Evolutionary conservation across 2,888 invertebrate species (phyloP).

Genomic region (Amiota mariae): DNA sequence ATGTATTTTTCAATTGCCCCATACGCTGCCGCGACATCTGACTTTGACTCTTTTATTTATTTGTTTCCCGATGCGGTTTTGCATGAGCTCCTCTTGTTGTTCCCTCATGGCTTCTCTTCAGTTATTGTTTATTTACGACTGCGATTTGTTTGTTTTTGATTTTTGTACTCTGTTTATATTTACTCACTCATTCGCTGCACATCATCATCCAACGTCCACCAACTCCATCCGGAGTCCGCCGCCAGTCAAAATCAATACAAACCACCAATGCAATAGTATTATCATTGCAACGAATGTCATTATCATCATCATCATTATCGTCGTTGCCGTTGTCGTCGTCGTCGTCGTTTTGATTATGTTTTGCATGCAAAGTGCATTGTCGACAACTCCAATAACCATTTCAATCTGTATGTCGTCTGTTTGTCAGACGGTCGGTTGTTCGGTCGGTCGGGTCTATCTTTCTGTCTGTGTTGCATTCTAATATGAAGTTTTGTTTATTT

Average conservation of each 20-base stretch:
- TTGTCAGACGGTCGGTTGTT: too few species aligned
- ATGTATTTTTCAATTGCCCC: too few species aligned
- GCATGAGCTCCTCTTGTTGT: neutral
- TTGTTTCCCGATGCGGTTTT: too few species aligned
- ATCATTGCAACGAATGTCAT: constrained; percentile 40
- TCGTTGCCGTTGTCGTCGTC: neutral
- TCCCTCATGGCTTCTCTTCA: constrained; percentile 17
- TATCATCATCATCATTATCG: constrained; percentile 30
- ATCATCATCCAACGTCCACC: too few species aligned
- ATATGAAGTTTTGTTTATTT: constrained; percentile 61
- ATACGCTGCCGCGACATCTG: too few species aligned
- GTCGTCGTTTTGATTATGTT: constrained; percentile 54
- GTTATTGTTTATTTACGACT: constrained; percentile 22
- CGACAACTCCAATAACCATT: constrained; percentile 26
- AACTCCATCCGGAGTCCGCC: constrained; percentile 35
- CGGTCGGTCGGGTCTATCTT: neutral
- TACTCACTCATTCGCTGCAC: neutral
- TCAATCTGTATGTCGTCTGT: neutral
- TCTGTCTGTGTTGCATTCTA: constrained; percentile 56
- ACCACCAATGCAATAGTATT: neutral
- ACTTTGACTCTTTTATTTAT: too few species aligned
- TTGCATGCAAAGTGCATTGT: constrained; percentile 62
- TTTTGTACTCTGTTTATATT: constrained; percentile 20
- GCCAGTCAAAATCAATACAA: constrained; percentile 42
- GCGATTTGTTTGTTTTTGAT: constrained; percentile 11